Conservation (phyloP, 2,888 invertebrate species). For the Gastracanthus pulcherrimus region DNA sequence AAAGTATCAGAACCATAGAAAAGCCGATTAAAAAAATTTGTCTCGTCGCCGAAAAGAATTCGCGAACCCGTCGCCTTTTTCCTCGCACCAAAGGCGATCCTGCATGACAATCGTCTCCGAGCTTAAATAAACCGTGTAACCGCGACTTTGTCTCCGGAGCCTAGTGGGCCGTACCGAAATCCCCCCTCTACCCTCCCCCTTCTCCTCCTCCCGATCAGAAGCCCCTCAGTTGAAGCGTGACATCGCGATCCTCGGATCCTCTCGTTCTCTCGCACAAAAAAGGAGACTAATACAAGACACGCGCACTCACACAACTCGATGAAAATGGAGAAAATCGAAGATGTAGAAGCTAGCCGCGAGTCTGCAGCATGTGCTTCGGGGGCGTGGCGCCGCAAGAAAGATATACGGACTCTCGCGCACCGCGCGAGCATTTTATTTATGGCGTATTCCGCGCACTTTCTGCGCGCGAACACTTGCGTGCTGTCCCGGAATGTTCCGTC, state of each 20-base stretch:
- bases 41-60: not conserved
- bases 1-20: not conserved
- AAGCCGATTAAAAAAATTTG: not conserved
- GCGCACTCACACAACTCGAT: not conserved
- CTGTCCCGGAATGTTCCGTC: slow-evolving; percentile 11
- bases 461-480: slow-evolving; percentile 56
- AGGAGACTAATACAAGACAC: not conserved
- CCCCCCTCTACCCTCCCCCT: too few relatives aligned
- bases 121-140: slow-evolving; percentile 22
- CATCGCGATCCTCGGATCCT: not conserved
- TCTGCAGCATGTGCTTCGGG: slow-evolving; percentile 72
- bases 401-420: slow-evolving; percentile 70
- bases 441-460: slow-evolving; percentile 75
- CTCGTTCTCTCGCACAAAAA: not conserved
- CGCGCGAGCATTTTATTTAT: slow-evolving; percentile 77
- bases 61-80: not conserved
- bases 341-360: not conserved
- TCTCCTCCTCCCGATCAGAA: not conserved
- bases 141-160: not conserved
- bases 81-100: not conserved
- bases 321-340: slow-evolving; percentile 36
- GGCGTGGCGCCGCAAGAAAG: slow-evolving; percentile 73
- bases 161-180: not conserved
- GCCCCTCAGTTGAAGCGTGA: slow-evolving; percentile 1
- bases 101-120: not conserved